Evolutionary conservation across 2,113 vertebrate genomes (phyloP), one percentile per base, ranked within the genome.

Genomic region (Beaufortia kweichowensis): DNA sequence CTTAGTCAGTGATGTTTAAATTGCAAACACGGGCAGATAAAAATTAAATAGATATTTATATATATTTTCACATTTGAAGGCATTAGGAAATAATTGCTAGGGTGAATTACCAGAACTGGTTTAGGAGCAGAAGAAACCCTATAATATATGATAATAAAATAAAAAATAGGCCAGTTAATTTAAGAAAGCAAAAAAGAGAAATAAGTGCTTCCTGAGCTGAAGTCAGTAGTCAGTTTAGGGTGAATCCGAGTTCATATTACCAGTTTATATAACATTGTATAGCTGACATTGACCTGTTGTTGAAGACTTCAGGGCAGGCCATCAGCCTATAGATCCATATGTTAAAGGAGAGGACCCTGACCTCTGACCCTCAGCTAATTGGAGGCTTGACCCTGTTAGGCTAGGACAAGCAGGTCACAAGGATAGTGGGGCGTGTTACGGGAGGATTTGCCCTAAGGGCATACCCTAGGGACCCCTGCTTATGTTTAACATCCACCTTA

Each of bases 381-480:
- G 82, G 69, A 81, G 74, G 72, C 68, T 79, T 82, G 78, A 78
- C 80, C 81, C 72, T 65, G 75, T 79, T 75, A 85, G 66, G 73
- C 66, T 60, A 57, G 72, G 81, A 82, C 78, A 55, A 80, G 76
- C 75, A 61, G 79, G 76, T 69, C 82, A 67, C 64, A 65, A 63
- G 72, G 68, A 75, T 57, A 64, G 50, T 55, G 68, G 73, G 68
- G 33, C 21, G 26, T 77, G 31, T 31, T 76, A 43, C 46, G 67
- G 78, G 60, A 80, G 75, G 61, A 76, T 75, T 41, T 82, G 76
- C 75, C 81, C 79, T 12, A 6, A 75, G 78, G 78, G 62, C 65
- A 65, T 56, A 69, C 74, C 76, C 80, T 48, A 79, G 80, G 79
- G 75, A 81, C 80, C 76, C 73, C 62, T 77, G 29, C 67, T 66